Evolutionary conservation across 1,140 invertebrate species (phyloP), one percentile per base, ranked within the genome.

Genomic region (Melitaea cinxia): DNA sequence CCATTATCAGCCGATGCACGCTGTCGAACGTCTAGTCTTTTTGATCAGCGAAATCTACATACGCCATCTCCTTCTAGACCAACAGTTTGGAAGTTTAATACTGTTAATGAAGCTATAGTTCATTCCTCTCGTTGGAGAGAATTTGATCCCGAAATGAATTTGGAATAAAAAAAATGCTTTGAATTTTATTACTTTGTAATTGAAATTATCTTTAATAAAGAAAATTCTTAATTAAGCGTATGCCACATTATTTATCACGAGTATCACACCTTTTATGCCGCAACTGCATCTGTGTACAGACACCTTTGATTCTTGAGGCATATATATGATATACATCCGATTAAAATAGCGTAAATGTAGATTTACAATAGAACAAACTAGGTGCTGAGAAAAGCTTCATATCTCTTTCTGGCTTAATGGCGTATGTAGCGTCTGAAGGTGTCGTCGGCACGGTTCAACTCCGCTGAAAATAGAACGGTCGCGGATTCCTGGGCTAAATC

Each of bases 401-500:
- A 26, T 91, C 88, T 82, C 78, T 76, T 81, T 88, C 69, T 70
- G 81, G 72, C 86, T 55, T 72, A 50, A 30, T 55, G 17, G 26
- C 61, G 21, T 19, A 35, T 57, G 42, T 53, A 60, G 63, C 45
- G 74, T 74, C 42, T 67, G 77, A 83, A 77, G 77, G 72, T 73
- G 67, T 63, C 72, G 72, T 69, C 73, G 70, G 72, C 67, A 76
- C 73, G 73, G 77, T 84, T 75, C 75, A 80, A 88, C 80, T 88
- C 70, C 80, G 80, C 88, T 79, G 78, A 91, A 92, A 92, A 92
- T 92, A 92, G 91, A 90, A 90, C 85, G 77, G 75, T 85, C 76
- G 85, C 87, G 80, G 89, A 91, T 91, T 91, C 90, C 91, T 91
- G 91, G 91, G 91, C 91, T 87, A 91, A 92, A 91, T 92, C 89